Percentiles rank a stretch among this genome's conserved stretches.
These are phyloP conservation scores for Drosophila arizonae DNA, from an alignment of 1,140 invertebrate species.

Conservation along the genomic window DNA sequence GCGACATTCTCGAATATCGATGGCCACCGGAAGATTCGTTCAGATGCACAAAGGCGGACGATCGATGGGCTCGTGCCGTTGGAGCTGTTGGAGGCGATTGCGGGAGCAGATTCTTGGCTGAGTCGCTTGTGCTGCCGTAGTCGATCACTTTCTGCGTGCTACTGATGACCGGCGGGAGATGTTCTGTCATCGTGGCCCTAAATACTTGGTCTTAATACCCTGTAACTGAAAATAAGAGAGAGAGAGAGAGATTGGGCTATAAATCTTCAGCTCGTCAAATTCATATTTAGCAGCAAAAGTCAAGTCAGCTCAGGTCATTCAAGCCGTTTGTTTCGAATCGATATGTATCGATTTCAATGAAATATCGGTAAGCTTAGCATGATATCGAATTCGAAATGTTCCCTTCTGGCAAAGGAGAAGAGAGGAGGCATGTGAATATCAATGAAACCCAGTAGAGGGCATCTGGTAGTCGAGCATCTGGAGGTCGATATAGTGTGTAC, in stretches of 20 bases:
- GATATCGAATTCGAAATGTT: too few species aligned
- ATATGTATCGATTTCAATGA: background rate
- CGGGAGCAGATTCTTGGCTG: background rate
- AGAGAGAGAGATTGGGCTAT: too few species aligned
- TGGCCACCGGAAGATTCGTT: conserved; percentile 36
- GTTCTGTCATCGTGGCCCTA: conserved; percentile 48
- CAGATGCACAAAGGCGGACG: conserved; percentile 46
- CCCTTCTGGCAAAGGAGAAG: too few species aligned
- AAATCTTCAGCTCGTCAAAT: too few species aligned
- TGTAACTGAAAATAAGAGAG: background rate
- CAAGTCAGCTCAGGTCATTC: too few species aligned
- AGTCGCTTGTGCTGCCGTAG: conserved; percentile 63
- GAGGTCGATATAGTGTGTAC: background rate
- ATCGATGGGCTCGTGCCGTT: conserved; percentile 14
- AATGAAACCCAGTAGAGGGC: too few species aligned
- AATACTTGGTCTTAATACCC: background rate
- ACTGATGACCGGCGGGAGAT: conserved; percentile 51
- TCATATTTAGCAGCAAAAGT: background rate
- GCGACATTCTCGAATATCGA: conserved; percentile 60
- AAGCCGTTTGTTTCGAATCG: background rate
- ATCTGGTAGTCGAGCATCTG: background rate
- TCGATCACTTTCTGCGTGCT: conserved; percentile 49
- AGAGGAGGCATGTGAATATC: too few species aligned
- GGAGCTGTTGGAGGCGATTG: background rate
- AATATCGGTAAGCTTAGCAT: too few species aligned